Evolutionary conservation across 53 echinoderm and acorn worm species (phyloP).

Genomic region (Astropecten irregularis): DNA sequence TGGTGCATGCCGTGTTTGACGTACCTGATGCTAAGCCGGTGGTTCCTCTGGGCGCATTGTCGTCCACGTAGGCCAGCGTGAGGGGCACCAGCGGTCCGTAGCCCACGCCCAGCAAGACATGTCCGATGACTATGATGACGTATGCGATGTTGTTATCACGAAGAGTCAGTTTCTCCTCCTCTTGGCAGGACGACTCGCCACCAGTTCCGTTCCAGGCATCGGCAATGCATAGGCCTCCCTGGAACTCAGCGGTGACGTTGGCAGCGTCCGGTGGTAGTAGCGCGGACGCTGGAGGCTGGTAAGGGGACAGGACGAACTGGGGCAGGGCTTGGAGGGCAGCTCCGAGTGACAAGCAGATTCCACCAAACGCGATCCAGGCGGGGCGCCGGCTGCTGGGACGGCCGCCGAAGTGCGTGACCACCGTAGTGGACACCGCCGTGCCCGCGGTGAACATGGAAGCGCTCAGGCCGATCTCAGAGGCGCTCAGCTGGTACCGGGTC

Average conservation of each 20-base stretch:
- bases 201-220: not conserved
- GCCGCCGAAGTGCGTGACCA: conserved; percentile 78
- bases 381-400: conserved; percentile 73
- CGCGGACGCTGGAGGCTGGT: not conserved
- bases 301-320: conserved; percentile 68
- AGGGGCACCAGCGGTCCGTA: conserved; percentile 78
- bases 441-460: conserved; percentile 68
- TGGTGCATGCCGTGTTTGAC: too few relatives aligned
- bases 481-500: conserved; percentile 57
- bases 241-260: not conserved
- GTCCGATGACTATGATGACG: conserved; percentile 66
- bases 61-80: conserved; percentile 74
- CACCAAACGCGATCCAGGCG: conserved; percentile 72
- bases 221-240: not conserved
- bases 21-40: conserved; percentile 76
- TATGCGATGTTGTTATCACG: conserved; percentile 63
- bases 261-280: not conserved
- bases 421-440: conserved; percentile 51
- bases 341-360: conserved; percentile 62
- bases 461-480: conserved; percentile 67
- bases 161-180: conserved; percentile 23
- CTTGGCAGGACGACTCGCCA: not conserved
- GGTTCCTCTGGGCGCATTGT: conserved; percentile 67
- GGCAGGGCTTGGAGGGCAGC: conserved; percentile 64
- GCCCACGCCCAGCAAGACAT: conserved; percentile 70